phyloP scores from a whole-genome alignment of 2,888 invertebrate genomes.

The Phyto melanocephala region DNA sequence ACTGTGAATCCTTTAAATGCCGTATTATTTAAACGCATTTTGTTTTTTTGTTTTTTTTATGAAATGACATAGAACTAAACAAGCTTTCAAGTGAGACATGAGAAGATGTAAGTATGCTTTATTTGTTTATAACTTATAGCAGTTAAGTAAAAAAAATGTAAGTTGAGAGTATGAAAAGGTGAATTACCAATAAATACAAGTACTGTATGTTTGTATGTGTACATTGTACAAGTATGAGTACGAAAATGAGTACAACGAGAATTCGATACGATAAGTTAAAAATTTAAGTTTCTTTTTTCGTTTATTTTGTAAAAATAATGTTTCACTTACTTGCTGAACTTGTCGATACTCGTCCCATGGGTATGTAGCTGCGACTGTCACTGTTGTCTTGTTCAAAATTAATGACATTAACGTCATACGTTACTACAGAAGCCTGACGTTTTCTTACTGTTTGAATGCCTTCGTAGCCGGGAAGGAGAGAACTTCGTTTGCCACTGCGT shows the following conservation, averaged over 20 bases:
- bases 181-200: conserved; percentile 7
- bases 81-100: conserved; percentile 35
- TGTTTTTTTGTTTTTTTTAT: conserved; percentile 9
- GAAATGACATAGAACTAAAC: conserved; percentile 63
- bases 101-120: not conserved
- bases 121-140: not conserved
- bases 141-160: not conserved
- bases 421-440: conserved; percentile 78
- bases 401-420: conserved; percentile 79
- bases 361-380: conserved; percentile 78
- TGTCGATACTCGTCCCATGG: conserved; percentile 78
- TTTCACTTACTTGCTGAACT: conserved; percentile 79
- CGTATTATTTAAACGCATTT: not conserved
- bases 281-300: not conserved
- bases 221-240: conserved; percentile 5
- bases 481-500: conserved; percentile 68
- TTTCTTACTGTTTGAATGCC: conserved; percentile 75
- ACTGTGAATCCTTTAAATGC: not conserved
- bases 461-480: conserved; percentile 74
- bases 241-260: not conserved
- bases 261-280: not conserved
- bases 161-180: not conserved
- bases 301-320: conserved; percentile 8
- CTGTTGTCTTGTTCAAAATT: conserved; percentile 78
- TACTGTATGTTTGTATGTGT: not conserved